Conservation (phyloP, 2,888 invertebrate genomes). For the Mystacides longicornis region DNA sequence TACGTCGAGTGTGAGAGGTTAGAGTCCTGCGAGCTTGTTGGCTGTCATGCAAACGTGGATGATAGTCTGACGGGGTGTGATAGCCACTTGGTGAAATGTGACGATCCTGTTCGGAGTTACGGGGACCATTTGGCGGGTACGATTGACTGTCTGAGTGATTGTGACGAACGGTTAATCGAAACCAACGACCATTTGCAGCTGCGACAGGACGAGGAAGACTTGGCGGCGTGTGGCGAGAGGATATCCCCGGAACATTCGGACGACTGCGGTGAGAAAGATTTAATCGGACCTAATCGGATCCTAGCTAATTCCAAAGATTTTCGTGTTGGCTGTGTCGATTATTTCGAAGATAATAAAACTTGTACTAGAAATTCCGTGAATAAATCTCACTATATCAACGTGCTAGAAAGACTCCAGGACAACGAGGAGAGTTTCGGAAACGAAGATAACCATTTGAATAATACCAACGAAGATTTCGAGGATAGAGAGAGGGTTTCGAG, state of each 20-base stretch:
- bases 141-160: constrained; percentile 5
- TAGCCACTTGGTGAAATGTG: constrained; percentile 10
- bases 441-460: constrained; percentile 5
- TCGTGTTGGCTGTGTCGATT: neutral
- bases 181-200: constrained; percentile 8
- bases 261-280: too few relatives aligned
- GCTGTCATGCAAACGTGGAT: constrained; percentile 18
- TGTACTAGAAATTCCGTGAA: neutral
- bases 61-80: constrained; percentile 11
- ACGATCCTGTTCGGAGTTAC: constrained; percentile 10
- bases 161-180: constrained; percentile 16
- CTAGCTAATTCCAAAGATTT: constrained; percentile 4
- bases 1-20: constrained; percentile 13
- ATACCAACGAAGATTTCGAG: constrained; percentile 4
- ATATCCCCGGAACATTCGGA: too few relatives aligned
- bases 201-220: neutral
- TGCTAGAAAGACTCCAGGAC: neutral
- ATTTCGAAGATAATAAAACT: neutral
- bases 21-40: constrained; percentile 14
- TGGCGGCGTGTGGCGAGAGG: constrained; percentile 10
- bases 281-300: constrained; percentile 8
- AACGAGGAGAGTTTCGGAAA: neutral
- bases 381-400: neutral
- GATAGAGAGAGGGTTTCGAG: constrained; percentile 11
- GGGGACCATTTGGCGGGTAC: constrained; percentile 4